Evolutionary conservation across 2,888 invertebrate genomes (phyloP).

Genomic region (Netelia fuscicornis): DNA sequence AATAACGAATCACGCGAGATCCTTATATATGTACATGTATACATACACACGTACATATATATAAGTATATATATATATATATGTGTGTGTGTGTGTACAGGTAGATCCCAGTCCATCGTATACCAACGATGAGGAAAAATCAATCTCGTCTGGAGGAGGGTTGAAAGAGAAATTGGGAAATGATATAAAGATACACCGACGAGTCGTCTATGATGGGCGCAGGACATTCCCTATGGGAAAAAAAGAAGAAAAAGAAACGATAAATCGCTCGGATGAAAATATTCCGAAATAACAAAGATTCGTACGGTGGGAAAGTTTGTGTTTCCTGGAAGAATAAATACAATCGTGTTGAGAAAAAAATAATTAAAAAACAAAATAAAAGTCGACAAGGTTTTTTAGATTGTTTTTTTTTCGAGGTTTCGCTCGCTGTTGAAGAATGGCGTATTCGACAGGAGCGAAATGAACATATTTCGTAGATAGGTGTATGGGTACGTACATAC

Average conservation of each 20-base stretch:
- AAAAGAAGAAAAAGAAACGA: not conserved
- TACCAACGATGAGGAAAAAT: not conserved
- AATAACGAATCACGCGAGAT: constrained; percentile 43
- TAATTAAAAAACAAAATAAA: too few species aligned
- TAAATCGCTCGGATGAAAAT: not conserved
- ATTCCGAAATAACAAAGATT: too few species aligned
- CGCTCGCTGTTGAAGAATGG: not conserved
- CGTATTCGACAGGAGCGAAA: not conserved
- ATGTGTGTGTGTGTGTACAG: too few species aligned
- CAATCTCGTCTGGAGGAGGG: constrained; percentile 5
- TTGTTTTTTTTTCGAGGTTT: constrained; percentile 2
- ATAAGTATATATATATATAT: too few species aligned
- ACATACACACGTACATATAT: not conserved
- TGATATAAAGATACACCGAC: not conserved
- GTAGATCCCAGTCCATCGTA: not conserved
- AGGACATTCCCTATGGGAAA: not conserved
- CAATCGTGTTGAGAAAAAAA: too few species aligned
- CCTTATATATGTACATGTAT: not conserved
- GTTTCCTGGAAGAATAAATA: too few species aligned
- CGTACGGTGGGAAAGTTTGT: too few species aligned
- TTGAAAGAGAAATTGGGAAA: not conserved
- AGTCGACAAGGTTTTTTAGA: not conserved
- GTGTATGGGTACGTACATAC: too few species aligned
- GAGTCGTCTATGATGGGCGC: not conserved
- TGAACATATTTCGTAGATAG: not conserved